Percentiles rank a stretch among this genome's conserved stretches.
Evolutionary conservation across 1,140 invertebrate genomes (phyloP).

Genomic region (Tetragonula clypearis): DNA sequence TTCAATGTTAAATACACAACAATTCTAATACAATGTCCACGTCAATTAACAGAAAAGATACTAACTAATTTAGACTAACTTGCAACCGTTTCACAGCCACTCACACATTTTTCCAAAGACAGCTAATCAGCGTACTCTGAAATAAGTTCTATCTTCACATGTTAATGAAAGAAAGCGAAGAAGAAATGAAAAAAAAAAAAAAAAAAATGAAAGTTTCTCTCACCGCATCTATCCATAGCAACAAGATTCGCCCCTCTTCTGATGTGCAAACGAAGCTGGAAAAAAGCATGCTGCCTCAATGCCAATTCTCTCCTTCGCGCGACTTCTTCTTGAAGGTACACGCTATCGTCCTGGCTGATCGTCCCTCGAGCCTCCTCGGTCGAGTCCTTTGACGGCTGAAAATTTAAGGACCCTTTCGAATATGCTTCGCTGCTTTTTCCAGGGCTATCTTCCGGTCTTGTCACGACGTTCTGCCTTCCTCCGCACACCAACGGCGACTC

Average conservation of each 20-base stretch:
- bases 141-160: background rate
- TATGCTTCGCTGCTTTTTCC: slow-evolving; percentile 68
- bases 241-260: slow-evolving; percentile 93
- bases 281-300: slow-evolving; percentile 93
- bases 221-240: slow-evolving; percentile 97
- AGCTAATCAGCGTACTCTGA: no score
- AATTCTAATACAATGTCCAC: background rate
- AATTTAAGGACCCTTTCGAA: slow-evolving; percentile 61
- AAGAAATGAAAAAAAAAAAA: no score
- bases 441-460: slow-evolving; percentile 66
- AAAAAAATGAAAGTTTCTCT: slow-evolving; percentile 68
- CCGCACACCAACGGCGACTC: slow-evolving; percentile 71
- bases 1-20: background rate
- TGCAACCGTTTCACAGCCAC: background rate
- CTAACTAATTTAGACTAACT: background rate
- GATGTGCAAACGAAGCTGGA: slow-evolving; percentile 93
- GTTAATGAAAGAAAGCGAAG: background rate
- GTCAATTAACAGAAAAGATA: background rate
- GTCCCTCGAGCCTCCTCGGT: slow-evolving; percentile 46
- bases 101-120: background rate
- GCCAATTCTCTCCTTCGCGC: slow-evolving; percentile 86
- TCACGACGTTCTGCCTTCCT: slow-evolving; percentile 60
- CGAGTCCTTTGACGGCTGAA: slow-evolving; percentile 41
- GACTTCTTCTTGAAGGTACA: slow-evolving; percentile 83
- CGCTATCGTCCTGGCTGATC: slow-evolving; percentile 60